Base-by-base conservation (phyloP, 2,888 invertebrate genomes). In the Nomada flava region DNA sequence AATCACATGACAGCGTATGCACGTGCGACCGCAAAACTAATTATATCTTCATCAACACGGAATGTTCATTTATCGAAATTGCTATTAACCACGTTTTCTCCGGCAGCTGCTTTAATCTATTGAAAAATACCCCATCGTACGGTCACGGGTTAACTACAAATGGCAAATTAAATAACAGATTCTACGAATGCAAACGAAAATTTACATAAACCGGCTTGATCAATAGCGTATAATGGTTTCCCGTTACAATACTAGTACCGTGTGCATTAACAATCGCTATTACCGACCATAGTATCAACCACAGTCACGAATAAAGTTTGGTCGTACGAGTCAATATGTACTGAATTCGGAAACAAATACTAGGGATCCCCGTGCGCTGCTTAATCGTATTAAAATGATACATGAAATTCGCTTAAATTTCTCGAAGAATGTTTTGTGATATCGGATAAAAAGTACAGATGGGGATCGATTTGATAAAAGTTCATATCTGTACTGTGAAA, bases 11-110 rank as follows among this genome's bases (percentile, higher is more conserved):
- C 60, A 75, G 53, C 63, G 26, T 36, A 36, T 7, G 36, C 73
- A 47, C 42, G 71, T 62, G 73, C 23, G 47, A 68, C 83, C 79
- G 69, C 71, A 29, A 68, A 77, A 83, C 72, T 83, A 82, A 85
- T 79, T 82, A 67, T 65, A 57, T 62, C 76, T 63, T 79, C 71
- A 83, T 80, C 76, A 57, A 23, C 76, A 36, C 60, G n/a, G 63
- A 62, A 65, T 50, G 81, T 63, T 69, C 74, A 74, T 77, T 79
- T 59, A 71, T 47, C 74, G 57, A 78, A 65, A 79, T 69, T 57
- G 60, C 50, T 53, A 67, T 70, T 62, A 55, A 5, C 44, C 55
- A 15, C 44, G n/a, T 18, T 13, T 57, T 15, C 44, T 15, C n/a
- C 20, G 11, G 26, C 20, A 11, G 13, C 5, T 4, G 76, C 36